Conservation (phyloP, 2,113 vertebrate species). For the Podilymbus podiceps region DNA sequence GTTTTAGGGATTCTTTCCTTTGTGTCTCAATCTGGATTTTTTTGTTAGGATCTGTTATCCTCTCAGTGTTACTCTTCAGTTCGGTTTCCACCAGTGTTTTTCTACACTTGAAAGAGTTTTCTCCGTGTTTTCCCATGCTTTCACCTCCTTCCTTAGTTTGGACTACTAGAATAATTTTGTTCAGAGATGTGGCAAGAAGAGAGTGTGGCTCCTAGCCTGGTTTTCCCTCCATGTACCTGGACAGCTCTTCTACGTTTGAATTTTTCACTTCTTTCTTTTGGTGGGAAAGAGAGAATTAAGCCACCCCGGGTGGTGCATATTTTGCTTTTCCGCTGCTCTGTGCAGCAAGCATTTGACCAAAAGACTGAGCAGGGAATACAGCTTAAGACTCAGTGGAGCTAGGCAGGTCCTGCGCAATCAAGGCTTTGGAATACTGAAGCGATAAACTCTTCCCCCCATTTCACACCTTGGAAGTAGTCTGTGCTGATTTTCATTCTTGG, state of each 20-base stretch:
- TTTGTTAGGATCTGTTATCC: not conserved
- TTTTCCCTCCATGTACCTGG: not conserved
- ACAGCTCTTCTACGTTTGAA: not conserved
- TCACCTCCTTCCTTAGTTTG: not conserved
- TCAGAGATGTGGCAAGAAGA: not conserved
- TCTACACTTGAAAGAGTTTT: not conserved
- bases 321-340: not conserved
- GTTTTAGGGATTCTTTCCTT: not conserved
- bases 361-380: not conserved
- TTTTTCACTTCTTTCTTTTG: not conserved
- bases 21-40: not conserved
- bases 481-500: not conserved
- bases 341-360: not conserved
- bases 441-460: not conserved
- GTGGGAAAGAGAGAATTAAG: not conserved
- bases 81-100: not conserved
- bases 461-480: not conserved
- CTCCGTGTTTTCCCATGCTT: not conserved
- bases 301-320: too few species aligned
- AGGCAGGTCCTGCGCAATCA: not conserved
- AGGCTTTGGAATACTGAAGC: not conserved
- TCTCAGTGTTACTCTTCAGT: not conserved
- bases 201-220: not conserved
- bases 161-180: not conserved
- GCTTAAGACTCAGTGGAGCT: not conserved